Evolutionary conservation across 1,140 invertebrate genomes (phyloP).

Genomic region (Leptopilina clavipes): DNA sequence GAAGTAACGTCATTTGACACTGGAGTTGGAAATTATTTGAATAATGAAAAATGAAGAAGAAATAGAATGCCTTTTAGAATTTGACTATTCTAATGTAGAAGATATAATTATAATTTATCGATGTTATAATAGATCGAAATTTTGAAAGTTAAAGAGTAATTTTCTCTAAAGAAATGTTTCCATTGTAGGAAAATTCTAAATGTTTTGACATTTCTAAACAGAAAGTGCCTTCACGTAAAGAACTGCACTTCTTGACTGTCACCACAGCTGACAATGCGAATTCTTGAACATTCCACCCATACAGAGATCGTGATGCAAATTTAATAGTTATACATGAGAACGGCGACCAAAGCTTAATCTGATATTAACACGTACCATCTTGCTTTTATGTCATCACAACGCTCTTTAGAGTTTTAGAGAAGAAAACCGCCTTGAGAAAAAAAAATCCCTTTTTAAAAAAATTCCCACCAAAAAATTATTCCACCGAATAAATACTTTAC

Average conservation of each 20-base stretch:
- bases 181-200: not conserved
- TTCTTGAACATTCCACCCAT: slow-evolving; percentile 8
- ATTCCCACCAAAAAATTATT: not conserved
- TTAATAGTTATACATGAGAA: slow-evolving; percentile 19
- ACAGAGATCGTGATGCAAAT: slow-evolving; percentile 19
- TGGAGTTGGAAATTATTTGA: too few relatives aligned
- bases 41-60: too few relatives aligned
- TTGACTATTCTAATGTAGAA: too few relatives aligned
- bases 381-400: slow-evolving; percentile 12
- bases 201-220: not conserved
- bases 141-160: too few relatives aligned
- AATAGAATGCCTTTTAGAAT: too few relatives aligned
- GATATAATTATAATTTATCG: too few relatives aligned
- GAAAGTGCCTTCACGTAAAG: not conserved
- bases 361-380: slow-evolving; percentile 27
- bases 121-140: too few relatives aligned
- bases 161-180: not conserved
- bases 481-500: too few relatives aligned
- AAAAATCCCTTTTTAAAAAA: not conserved
- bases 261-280: slow-evolving; percentile 5
- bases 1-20: too few relatives aligned
- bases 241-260: not conserved
- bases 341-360: slow-evolving; percentile 29
- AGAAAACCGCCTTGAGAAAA: not conserved
- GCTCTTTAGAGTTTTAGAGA: not conserved